Evolutionary conservation across 2,797 vertebrate species (phyloP), one percentile per base, ranked within the genome.

Genomic region (Pygocentrus nattereri): DNA sequence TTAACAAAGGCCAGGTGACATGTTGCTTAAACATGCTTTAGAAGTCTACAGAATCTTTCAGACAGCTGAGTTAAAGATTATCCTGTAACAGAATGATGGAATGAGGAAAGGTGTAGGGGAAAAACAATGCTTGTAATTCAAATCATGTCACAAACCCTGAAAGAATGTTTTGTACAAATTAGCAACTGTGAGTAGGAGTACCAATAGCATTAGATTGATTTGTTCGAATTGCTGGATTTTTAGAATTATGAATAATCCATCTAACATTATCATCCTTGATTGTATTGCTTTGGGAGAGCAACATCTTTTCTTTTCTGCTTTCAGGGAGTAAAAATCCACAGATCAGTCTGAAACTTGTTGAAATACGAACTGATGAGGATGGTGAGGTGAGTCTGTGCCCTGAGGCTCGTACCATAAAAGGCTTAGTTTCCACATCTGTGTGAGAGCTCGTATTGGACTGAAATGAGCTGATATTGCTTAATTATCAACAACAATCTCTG

Each of bases 261-360:
- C 38, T 38, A 38, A 0, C 38, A 38, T 3, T 5, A 38, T 38
- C 38, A 38, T 6, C 11, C 38, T 61, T 59, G 23, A 70, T 16
- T 59, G n/a, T 3, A 31, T 25, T 10, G 0, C 15, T 16, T 31
- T 18, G 16, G 38, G 47, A 38, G 30, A 69, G 49, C 54, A 72
- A 15, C 77, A 61, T 1, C 64, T 50, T 31, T 74, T 72, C 56
- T 50, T 54, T 83, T 64, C 75, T 21, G 18, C 34, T 85, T 92
- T 25, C 78, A 99, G 98, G 98, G 76, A 99, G 97, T 93, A 99
- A 98, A 94, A 99, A 99, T 81, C 97, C 98, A 75, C 96, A 95
- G 89, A 97, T 97, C 2, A 96, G 96, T 0, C 92, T 99, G 75
- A 99, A 99, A 89, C 91, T 99, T 87, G 94, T 95, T 4, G 97